These are phyloP conservation scores for Coleophora flavipennella DNA, from an alignment of 2,888 invertebrate species.

Conservation along the genomic window DNA sequence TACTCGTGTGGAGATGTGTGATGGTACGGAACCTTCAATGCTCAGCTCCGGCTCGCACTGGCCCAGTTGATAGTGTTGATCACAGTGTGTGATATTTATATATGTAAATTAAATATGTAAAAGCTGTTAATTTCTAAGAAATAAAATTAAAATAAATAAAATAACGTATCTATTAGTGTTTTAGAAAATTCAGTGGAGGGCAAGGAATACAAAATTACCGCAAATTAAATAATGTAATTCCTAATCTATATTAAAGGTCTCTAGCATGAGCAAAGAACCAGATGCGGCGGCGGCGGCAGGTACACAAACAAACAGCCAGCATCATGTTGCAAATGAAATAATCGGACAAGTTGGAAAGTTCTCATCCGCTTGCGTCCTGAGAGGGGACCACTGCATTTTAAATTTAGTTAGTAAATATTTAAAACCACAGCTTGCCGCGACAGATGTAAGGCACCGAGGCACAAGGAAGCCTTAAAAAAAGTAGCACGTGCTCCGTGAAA, in stretches of 20 bases:
- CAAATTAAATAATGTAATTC: too few relatives aligned
- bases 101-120: too few relatives aligned
- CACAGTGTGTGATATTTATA: too few relatives aligned
- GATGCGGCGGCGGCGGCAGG: slow-evolving; percentile 65
- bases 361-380: background rate
- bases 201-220: too few relatives aligned
- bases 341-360: slow-evolving; percentile 24
- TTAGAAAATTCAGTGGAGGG: too few relatives aligned
- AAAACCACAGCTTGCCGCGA: slow-evolving; percentile 64
- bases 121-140: too few relatives aligned
- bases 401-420: slow-evolving; percentile 28
- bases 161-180: too few relatives aligned
- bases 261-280: slow-evolving; percentile 55
- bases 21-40: too few relatives aligned
- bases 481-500: slow-evolving; percentile 56
- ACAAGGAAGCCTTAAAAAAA: slow-evolving; percentile 55
- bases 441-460: slow-evolving; percentile 58
- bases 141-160: too few relatives aligned
- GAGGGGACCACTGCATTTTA: slow-evolving; percentile 10
- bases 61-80: too few relatives aligned
- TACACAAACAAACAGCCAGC: slow-evolving; percentile 48
- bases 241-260: slow-evolving; percentile 19
- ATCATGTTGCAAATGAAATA: slow-evolving; percentile 61
- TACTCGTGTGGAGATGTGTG: too few relatives aligned
- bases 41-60: too few relatives aligned